phyloP scores from a whole-genome alignment of 2,797 vertebrate genomes.

The Parambassis ranga region DNA sequence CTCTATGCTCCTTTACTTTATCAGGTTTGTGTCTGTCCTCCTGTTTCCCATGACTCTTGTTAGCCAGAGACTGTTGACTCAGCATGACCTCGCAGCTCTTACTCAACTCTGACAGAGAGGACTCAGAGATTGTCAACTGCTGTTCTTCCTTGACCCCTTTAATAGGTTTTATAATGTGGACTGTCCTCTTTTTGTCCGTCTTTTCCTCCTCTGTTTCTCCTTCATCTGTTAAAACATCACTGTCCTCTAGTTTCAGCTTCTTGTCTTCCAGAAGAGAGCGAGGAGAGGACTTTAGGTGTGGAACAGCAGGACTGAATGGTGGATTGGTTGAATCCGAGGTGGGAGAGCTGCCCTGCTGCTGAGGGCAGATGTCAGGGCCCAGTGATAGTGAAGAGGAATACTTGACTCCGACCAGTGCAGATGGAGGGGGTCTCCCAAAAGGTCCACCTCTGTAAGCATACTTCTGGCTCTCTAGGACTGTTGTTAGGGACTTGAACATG shows the following conservation, averaged over 20 bases:
- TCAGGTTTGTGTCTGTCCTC: constrained; percentile 52
- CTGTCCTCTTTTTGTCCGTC: background rate
- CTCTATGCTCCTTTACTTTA: constrained; percentile 61
- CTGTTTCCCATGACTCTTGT: constrained; percentile 45
- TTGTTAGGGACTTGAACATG: constrained; percentile 84
- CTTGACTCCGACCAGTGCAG: constrained; percentile 80
- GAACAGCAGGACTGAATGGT: constrained; percentile 61
- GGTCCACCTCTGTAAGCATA: constrained; percentile 87
- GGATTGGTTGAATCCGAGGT: constrained; percentile 73
- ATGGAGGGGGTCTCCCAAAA: constrained; percentile 83
- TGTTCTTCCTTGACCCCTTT: constrained; percentile 59
- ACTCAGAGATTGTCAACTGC: constrained; percentile 75
- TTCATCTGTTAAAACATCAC: constrained; percentile 64
- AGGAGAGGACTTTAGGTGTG: constrained; percentile 49
- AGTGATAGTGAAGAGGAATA: constrained; percentile 83
- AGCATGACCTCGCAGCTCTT: constrained; percentile 78
- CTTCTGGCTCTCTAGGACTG: constrained; percentile 85
- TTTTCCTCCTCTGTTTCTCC: constrained; percentile 42
- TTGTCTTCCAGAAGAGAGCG: constrained; percentile 46
- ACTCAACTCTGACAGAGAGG: constrained; percentile 78
- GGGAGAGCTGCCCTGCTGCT: constrained; percentile 81
- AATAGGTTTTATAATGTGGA: constrained; percentile 15
- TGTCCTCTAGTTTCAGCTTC: constrained; percentile 66
- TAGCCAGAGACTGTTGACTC: constrained; percentile 74
- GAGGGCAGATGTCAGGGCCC: constrained; percentile 80